Base-by-base conservation (phyloP, 2,888 invertebrate genomes). In the Falcaria lacertinaria region DNA sequence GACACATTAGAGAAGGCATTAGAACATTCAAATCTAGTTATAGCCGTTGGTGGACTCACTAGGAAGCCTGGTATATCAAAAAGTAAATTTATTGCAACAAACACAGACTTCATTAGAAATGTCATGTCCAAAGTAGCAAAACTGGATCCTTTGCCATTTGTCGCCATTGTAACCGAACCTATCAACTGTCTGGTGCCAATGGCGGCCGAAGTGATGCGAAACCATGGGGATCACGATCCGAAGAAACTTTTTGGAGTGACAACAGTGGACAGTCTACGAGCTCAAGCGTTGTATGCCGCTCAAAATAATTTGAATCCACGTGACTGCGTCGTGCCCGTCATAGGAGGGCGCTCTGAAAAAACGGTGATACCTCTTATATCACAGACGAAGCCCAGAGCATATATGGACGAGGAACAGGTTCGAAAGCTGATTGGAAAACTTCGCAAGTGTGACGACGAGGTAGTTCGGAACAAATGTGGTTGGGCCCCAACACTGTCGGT, bases 341-440 rank as follows among this genome's bases (percentile, higher is more conserved):
- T 93, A 40, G 96, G 96, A 25, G 97, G 97, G 0, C 93, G 94
- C 73, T 92, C 93, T 15, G 91, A 92, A 11, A 90, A 91, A 48
- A 95, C 95, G 1, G 92, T 94, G 50, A 90, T 97, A 15, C 96
- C 96, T 0, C 80, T 97, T 14, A 89, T 96, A 44, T 95, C 96
- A 1, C 93, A 94, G 64, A 90, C 92, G 3, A 90, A 85, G 44
- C 95, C 94, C 0, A 55, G 73, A 5, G 78, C 87, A 33, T 64
- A 81, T 11, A 88, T 76, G 52, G 52, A 77, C 79, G 66, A 92
- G 80, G 64, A 90, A 79, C 70, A 54, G 16, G 52, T 71, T 32
- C 69, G 75, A 39, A 69, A 77, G 33, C 72, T 90, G n/a, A 79
- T 79, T 0, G 47, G 60, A 0, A 69, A 60, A 33, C 47, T 82